phyloP scores from a whole-genome alignment of 1,140 invertebrate genomes.

The Cotesia glomerata region DNA sequence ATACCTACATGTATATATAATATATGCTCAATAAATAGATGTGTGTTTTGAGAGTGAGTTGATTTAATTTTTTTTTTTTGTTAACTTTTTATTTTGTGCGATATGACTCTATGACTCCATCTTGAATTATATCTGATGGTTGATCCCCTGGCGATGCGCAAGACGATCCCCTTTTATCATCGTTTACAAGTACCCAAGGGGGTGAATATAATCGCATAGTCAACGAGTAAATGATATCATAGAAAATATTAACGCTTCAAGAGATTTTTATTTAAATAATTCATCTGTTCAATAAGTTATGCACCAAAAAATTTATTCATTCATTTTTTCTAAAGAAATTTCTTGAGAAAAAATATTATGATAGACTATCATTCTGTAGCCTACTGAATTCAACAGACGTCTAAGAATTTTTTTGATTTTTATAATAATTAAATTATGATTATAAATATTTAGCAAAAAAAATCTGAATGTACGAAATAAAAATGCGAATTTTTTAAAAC shows the following conservation, averaged over 20 bases:
- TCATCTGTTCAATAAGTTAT: background rate
- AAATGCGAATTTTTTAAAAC: too few relatives aligned
- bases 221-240: background rate
- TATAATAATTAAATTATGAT: too few relatives aligned
- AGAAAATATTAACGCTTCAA: background rate
- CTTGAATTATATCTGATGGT: slow-evolving; percentile 54
- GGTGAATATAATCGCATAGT: slow-evolving; percentile 1
- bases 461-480: too few relatives aligned
- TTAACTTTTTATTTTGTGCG: background rate
- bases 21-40: background rate
- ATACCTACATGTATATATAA: background rate
- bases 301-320: background rate
- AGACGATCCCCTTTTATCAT: slow-evolving; percentile 23
- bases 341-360: too few relatives aligned
- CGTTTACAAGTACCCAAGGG: slow-evolving; percentile 9
- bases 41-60: background rate
- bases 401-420: too few relatives aligned
- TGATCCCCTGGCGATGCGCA: slow-evolving; percentile 32
- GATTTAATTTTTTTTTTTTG: slow-evolving; percentile 9
- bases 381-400: too few relatives aligned
- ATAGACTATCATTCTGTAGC: too few relatives aligned
- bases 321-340: background rate
- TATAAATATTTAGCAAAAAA: too few relatives aligned
- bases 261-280: background rate
- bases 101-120: slow-evolving; percentile 60